These are phyloP conservation scores for Tricholauxania praeusta DNA, from an alignment of 2,888 invertebrate species.

Conservation along the genomic window DNA sequence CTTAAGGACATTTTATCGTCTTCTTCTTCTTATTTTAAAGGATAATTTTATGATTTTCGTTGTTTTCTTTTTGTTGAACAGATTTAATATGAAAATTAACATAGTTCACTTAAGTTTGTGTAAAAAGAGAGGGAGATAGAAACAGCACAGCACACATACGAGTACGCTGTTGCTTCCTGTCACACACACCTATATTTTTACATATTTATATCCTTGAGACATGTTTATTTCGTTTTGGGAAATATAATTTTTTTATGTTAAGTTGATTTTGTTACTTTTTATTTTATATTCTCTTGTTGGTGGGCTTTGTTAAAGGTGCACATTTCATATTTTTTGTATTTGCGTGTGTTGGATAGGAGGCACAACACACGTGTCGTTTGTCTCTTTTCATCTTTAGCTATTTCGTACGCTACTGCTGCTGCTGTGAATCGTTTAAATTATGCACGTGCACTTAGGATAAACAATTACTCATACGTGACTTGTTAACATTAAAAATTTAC, in stretches of 20 bases:
- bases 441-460: constrained; percentile 39
- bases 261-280: too few species aligned
- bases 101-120: constrained; percentile 35
- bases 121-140: not conserved
- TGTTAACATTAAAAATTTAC: constrained; percentile 41
- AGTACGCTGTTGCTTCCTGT: not conserved
- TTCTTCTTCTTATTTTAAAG: not conserved
- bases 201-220: constrained; percentile 1
- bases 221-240: constrained; percentile 1
- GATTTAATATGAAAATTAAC: constrained; percentile 61
- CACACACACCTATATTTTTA: not conserved
- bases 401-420: not conserved
- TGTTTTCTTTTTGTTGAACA: constrained; percentile 54
- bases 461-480: constrained; percentile 46
- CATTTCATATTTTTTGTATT: not conserved
- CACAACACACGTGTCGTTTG: not conserved
- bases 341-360: not conserved
- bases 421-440: constrained; percentile 30
- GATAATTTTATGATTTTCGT: constrained; percentile 18
- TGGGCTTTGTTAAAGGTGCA: not conserved
- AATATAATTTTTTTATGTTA: not conserved
- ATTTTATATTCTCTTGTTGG: not conserved
- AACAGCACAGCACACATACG: not conserved
- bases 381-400: not conserved
- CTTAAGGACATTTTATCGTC: constrained; percentile 34